Conservation (phyloP, 2,113 vertebrate genomes). For the Melanerpes aurifrons region DNA sequence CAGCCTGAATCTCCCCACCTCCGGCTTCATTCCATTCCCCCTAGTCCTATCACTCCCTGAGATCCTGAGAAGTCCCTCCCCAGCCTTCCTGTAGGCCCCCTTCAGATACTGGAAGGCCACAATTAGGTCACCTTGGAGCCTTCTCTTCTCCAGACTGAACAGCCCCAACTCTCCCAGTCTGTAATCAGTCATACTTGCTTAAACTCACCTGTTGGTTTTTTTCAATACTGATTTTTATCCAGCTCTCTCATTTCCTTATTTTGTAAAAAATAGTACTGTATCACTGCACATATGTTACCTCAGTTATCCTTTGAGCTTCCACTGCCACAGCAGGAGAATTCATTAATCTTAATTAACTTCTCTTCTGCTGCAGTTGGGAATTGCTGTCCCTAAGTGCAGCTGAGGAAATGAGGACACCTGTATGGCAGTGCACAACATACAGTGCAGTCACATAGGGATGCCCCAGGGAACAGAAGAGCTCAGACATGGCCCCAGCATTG, state of each 20-base stretch:
- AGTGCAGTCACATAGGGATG: accelerated
- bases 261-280: not conserved
- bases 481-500: not conserved
- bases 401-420: not conserved
- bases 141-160: no score
- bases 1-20: no score
- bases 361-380: not conserved
- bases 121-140: no score
- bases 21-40: no score
- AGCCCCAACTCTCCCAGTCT: no score
- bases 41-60: no score
- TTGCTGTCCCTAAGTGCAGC: not conserved
- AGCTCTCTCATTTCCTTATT: not conserved
- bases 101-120: no score
- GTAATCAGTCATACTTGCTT: not conserved
- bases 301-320: not conserved
- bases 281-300: not conserved
- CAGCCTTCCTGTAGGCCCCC: no score
- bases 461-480: accelerated
- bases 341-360: not conserved
- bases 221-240: not conserved
- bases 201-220: not conserved
- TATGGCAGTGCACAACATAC: accelerated
- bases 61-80: no score
- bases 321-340: not conserved